Evolutionary conservation across 1,140 invertebrate species (phyloP), one percentile per base, ranked within the genome.

Genomic region (Cotesia vestalis): DNA sequence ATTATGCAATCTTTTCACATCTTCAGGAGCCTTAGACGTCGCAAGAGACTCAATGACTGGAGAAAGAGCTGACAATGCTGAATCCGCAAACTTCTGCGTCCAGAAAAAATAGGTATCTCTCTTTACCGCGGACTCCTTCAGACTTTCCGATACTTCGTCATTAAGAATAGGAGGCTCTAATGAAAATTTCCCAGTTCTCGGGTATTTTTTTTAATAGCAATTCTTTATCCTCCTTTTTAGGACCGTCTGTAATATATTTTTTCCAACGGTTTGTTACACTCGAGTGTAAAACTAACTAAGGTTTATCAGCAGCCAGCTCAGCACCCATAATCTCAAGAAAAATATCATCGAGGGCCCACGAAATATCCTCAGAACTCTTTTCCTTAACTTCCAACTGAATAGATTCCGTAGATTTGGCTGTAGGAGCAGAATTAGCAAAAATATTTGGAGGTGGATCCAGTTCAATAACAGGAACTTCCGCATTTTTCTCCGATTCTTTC

Each of bases 131-230:
- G 20, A 60, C 8, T 60, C 34, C 12, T 62, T 69, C 66, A 57
- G 9, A n/a, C 12, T 59, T 4, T 53, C 66, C n/a, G 12, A 40
- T 5, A 73, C 36, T 35, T 77, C 68, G 1, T n/a, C n/a, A 51
- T 74, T 74, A 0, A 73, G 40, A 40, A 59, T 51, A 8, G 71
- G 68, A 12, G 75, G 20, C 34, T 53, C 71, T 12, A 71, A 69
- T 12, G 67, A 52, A 11, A 75, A 63, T 35, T 75, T 72, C 34
- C 73, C 62, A 5, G 66, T 63, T 27, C 70, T 17, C 0, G 57
- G 72, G 36, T 77, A 75, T 64, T 77, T 75, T 27, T 76, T 75
- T 40, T n/a, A 66, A 35, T 6, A 73, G 14, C 1, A 38, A 4
- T 1, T 75, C 69, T 12, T 57, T 69, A 40, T 57, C 53, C 27